Base-by-base conservation (phyloP, 2,888 invertebrate genomes). In the Oxyscelio sp. region DNA sequence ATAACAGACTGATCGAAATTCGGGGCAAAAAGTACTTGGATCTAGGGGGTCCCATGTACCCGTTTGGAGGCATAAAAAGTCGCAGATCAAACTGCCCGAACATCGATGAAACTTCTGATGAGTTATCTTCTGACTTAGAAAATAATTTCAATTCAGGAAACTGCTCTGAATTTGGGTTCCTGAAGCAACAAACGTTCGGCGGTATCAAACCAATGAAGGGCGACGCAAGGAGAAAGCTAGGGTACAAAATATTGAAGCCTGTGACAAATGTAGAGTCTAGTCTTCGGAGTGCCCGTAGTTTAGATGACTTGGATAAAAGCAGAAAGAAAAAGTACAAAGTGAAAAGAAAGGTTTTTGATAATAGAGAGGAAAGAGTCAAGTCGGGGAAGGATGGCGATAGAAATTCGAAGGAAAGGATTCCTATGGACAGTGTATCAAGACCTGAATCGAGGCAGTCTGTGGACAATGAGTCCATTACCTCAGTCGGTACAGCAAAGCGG, bases 1-100 rank as follows among this genome's bases (percentile, higher is more conserved):
- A 65, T 19, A 31, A 45, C 13, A 21, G 21, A n/a, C 8, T 70
- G 24, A 17, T 58, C 1, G 54, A 27, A 52, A 9, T 22, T 1
- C 13, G 58, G 4, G 85, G 82, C 0, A 50, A 48, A 19, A 85
- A 74, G 21, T 85, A 80, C 15, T 85, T 75, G 83, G 17, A 83
- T 17, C 8, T 71, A 11, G 73, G 70, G 6, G n/a, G 38, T 0
- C 21, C 4, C 9, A 73, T 58, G 4, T 59, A 75, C 48, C 75
- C 70, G 1, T 85, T 85, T 17, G 85, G 85, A 0, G 85, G 85
- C 4, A 85, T 85, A n/a, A n/a, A n/a, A n/a, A n/a, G n/a, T n/a
- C n/a, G n/a, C n/a, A n/a, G n/a, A n/a, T n/a, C n/a, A n/a, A n/a
- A n/a, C n/a, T n/a, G n/a, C n/a, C n/a, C n/a, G n/a, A n/a, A n/a